Evolutionary conservation across 1,140 invertebrate species (phyloP).

Genomic region (Bradynema listronoti): DNA sequence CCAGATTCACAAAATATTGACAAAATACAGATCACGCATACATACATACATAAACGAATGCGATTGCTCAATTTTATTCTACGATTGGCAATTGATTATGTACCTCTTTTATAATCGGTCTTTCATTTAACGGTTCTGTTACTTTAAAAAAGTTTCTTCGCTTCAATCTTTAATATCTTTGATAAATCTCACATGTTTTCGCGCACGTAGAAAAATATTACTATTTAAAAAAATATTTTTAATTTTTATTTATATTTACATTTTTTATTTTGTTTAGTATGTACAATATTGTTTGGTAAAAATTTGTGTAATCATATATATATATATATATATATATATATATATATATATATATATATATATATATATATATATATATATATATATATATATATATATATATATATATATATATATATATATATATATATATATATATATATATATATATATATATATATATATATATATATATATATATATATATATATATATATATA

Average conservation of each 20-base stretch:
- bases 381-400: not conserved
- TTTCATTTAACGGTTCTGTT: no score
- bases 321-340: not conserved
- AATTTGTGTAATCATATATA: not conserved
- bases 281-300: no score
- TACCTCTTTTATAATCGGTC: no score
- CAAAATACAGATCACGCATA: no score
- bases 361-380: not conserved
- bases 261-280: no score
- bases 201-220: not conserved
- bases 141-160: no score
- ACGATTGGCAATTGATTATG: no score
- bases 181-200: not conserved
- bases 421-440: not conserved
- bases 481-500: not conserved
- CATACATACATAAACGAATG: no score
- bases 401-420: not conserved
- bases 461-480: not conserved
- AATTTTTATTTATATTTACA: no score
- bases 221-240: not conserved
- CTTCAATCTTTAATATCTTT: not conserved
- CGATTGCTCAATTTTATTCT: no score
- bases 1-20: no score
- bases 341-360: not conserved
- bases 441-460: not conserved